Conservation (phyloP, 2,797 vertebrate genomes). For the Cryptoprocta ferox region DNA sequence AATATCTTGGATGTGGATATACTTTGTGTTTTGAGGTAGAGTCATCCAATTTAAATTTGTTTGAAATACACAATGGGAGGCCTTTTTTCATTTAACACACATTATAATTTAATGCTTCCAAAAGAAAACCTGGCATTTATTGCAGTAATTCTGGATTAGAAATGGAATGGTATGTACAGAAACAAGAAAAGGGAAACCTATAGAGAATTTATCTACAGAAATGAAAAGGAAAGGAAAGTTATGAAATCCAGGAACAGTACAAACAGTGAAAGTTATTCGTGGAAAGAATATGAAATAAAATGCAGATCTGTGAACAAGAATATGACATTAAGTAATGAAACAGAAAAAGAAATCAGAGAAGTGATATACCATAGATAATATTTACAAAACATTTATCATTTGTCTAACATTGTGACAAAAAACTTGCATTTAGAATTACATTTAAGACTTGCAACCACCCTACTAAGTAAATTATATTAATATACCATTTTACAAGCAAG, state of each 20-base stretch:
- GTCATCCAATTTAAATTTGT: neutral
- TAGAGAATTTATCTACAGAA: neutral
- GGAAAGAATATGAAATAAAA: conserved; percentile 30
- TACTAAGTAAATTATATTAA: neutral
- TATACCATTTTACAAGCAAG: neutral
- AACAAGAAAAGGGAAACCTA: neutral
- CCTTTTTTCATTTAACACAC: neutral
- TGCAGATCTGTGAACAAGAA: neutral
- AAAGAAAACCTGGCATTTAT: neutral
- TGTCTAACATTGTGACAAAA: neutral
- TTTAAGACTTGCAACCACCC: neutral
- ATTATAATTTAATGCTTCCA: neutral
- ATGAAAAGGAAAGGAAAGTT: conserved; percentile 12
- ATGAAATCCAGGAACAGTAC: neutral
- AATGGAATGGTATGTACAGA: neutral
- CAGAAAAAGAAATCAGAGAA: neutral
- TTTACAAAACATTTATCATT: neutral
- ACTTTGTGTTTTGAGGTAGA: neutral
- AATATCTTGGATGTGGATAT: neutral
- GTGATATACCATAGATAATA: neutral
- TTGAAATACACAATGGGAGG: neutral
- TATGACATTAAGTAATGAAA: conserved; percentile 17
- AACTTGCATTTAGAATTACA: neutral
- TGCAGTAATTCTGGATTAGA: neutral
- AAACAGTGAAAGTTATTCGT: neutral